Conservation (phyloP, 2,888 invertebrate species). For the Emesis russula region DNA sequence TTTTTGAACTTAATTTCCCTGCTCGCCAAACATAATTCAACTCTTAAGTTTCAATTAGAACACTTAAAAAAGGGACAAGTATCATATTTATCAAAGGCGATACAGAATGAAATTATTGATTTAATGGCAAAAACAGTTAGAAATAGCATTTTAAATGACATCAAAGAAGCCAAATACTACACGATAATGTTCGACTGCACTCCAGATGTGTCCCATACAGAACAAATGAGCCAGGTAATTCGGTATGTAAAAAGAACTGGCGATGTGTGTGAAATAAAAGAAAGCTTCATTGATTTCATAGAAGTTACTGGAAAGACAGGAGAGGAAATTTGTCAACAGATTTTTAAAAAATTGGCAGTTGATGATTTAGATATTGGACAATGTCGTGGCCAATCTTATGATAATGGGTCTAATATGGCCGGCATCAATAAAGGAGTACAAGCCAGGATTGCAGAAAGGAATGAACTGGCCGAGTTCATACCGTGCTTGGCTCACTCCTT, state of each 20-base stretch:
- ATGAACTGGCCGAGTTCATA: slow-evolving; percentile 88
- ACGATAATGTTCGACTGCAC: slow-evolving; percentile 89
- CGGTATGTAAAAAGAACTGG: slow-evolving; percentile 51
- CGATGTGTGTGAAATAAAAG: slow-evolving; percentile 83
- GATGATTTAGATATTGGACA: slow-evolving; percentile 86
- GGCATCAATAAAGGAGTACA: slow-evolving; percentile 89
- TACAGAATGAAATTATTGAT: slow-evolving; percentile 87
- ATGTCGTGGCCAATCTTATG: slow-evolving; percentile 87
- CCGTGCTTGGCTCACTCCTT: slow-evolving; percentile 71
- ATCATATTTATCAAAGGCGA: slow-evolving; percentile 87
- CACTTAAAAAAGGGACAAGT: slow-evolving; percentile 82
- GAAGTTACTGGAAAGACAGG: slow-evolving; percentile 87
- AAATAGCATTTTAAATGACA: slow-evolving; percentile 79
- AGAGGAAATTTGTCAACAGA: slow-evolving; percentile 77
- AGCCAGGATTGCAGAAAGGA: slow-evolving; percentile 87
- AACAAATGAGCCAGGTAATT: slow-evolving; percentile 71
- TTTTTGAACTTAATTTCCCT: slow-evolving; percentile 84
- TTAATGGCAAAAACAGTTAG: slow-evolving; percentile 87
- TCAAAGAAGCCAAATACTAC: slow-evolving; percentile 84
- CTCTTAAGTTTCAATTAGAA: slow-evolving; percentile 54
- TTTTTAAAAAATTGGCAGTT: slow-evolving; percentile 78
- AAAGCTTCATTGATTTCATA: slow-evolving; percentile 89
- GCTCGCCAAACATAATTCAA: slow-evolving; percentile 79
- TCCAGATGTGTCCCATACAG: slow-evolving; percentile 89
- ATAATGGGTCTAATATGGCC: slow-evolving; percentile 88